phyloP scores from a whole-genome alignment of 2,888 invertebrate species.

The Drosophila mimetica region DNA sequence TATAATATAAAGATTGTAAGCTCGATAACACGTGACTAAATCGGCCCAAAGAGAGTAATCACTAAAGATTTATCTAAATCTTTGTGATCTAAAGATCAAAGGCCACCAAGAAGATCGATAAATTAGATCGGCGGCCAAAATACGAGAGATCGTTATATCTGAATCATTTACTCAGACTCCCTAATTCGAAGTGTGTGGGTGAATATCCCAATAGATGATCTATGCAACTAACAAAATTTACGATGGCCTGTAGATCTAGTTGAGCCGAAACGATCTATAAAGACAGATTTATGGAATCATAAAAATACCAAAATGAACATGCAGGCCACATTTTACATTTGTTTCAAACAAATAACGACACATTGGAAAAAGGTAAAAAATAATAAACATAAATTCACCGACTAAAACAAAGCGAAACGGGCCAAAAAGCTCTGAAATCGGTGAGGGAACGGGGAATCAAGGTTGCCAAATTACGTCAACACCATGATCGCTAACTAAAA shows the following conservation, averaged over 20 bases:
- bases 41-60: not conserved
- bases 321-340: constrained; percentile 54
- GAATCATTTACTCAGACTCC: constrained; percentile 12
- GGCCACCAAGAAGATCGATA: constrained; percentile 12
- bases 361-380: constrained; percentile 73
- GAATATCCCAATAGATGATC: constrained; percentile 42
- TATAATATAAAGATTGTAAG: not conserved
- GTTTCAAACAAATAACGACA: constrained; percentile 68
- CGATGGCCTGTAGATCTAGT: constrained; percentile 42
- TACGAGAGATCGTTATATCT: not conserved
- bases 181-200: constrained; percentile 19
- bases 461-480: constrained; percentile 78
- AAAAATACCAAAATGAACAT: constrained; percentile 55
- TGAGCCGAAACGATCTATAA: constrained; percentile 55
- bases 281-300: constrained; percentile 66
- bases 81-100: constrained; percentile 28
- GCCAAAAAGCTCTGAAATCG: constrained; percentile 24
- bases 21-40: not conserved
- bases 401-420: constrained; percentile 30
- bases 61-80: not conserved
- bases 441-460: constrained; percentile 60
- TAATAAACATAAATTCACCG: constrained; percentile 71
- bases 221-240: constrained; percentile 55
- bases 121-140: constrained; percentile 8
- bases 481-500: constrained; percentile 69